Conservation (phyloP, 2,113 vertebrate species). For the Jaculus jaculus region DNA sequence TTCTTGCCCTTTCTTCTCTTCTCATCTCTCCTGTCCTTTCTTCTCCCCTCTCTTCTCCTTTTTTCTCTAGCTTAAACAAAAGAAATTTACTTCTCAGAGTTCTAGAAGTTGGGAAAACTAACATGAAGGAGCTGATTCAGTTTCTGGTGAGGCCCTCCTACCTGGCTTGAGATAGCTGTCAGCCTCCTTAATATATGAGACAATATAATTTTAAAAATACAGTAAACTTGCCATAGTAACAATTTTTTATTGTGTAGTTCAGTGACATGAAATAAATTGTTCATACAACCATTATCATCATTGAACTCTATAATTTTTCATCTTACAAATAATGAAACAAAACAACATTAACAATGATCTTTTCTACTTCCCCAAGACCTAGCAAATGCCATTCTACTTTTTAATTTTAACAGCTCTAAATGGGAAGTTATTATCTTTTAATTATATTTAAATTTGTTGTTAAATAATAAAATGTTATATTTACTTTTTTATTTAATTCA, state of each 20-base stretch:
- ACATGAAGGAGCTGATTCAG: neutral
- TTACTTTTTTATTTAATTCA: conserved; percentile 33
- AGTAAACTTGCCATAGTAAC: neutral
- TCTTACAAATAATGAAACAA: neutral
- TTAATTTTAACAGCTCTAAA: neutral
- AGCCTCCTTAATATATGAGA: neutral
- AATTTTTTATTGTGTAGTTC: neutral
- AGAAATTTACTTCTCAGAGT: neutral
- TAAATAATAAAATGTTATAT: conserved; percentile 17
- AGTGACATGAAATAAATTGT: neutral
- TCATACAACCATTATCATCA: neutral
- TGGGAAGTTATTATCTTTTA: conserved; percentile 26
- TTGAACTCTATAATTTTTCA: neutral
- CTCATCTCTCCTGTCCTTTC: neutral
- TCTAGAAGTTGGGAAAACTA: neutral
- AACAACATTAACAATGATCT: neutral
- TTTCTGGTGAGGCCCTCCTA: neutral
- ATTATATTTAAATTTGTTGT: conserved; percentile 2
- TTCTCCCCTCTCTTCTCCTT: neutral
- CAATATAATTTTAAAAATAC: neutral
- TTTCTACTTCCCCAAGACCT: neutral
- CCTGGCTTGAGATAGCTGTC: neutral
- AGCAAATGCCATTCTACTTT: neutral
- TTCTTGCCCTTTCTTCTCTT: neutral
- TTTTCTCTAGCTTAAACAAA: neutral